Evolutionary conservation across 2,888 invertebrate genomes (phyloP), one percentile per base, ranked within the genome.

Genomic region (Poecilobothrus nobilitatus): DNA sequence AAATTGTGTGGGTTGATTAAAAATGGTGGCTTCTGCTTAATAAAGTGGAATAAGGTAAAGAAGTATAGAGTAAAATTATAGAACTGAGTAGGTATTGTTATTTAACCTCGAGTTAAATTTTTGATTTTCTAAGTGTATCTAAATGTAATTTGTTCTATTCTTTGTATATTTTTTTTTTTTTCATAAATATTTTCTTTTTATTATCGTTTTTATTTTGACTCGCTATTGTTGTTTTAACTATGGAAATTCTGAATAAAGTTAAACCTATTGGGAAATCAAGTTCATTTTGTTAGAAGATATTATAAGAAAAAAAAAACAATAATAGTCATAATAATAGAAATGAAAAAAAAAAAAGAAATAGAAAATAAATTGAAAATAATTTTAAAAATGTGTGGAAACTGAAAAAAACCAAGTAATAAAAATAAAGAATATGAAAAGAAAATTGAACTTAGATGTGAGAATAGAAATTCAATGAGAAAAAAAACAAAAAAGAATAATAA

Each of bases 291-390:
- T 53, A 53, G 53, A 12, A n/a, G 6, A 53, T 18, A 53, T 10
- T 53, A 5, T 53, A 53, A 53, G 18, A 15, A n/a, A 53, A 53
- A 53, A 18, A n/a, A 12, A 53, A 53, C 15, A 18, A 18, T 6
- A 53, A 53, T 15, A 53, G 6, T 18, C 5, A 37, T 7, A 37
- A 37, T 37, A 37, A 37, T 37, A 8, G 12, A 37, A 37, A 37
- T 7, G n/a, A 37, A 10, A 37, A 5, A 37, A 37, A 8, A 4
- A 37, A 5, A 37, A 53, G 6, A 53, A 53, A 53, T 53, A 53
- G 12, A 53, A 53, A 53, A 53, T 53, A 53, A 53, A 53, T 53
- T 53, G 53, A 53, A 53, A 53, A 53, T 53, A 15, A 53, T 53
- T 53, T 53, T 12, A 53, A 53, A 53, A 53, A 53, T 53, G 15